Base-by-base conservation (phyloP, 2,797 vertebrate genomes). In the Fistularia tabacaria region DNA sequence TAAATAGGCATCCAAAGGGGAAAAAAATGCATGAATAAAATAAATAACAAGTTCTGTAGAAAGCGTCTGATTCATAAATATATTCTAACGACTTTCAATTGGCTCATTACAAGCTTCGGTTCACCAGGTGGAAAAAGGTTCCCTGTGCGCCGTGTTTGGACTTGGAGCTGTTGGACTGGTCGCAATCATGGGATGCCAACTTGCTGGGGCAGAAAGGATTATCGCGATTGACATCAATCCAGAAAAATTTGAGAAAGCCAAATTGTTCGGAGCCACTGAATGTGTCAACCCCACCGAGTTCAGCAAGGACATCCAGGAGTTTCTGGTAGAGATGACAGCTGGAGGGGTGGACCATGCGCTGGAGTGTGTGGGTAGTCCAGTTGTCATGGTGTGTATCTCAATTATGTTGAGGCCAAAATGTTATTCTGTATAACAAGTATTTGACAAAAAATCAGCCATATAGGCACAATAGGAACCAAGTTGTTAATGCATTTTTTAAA, bases 141-240 rank as follows among this genome's bases (percentile, higher is more conserved):
- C 93, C 8, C 85, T 14, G 1, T 81, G 83, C 46, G 82, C 84
- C 0, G 82, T 88, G 51, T 85, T 94, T 36, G 93, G 93, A 11
- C 93, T 0, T 64, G 95, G 60, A 89, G 92, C 92, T 0, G 93
- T 96, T 0, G 93, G 94, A 5, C 87, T 98, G 13, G 93, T 91
- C 0, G 91, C 88, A 3, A 0, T 95, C 55, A 93, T 94, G 63
- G 94, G 93, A 65, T 96, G 92, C 70, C 88, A 91, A 64, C 76
- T 0, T 0, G 90, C 89, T 0, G 89, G 86, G 10, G 93, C 94
- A 11, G 80, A 85, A 44, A 88, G 74, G 36, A 96, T 97, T 84
- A 94, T 93, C 9, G 93, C 71, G 0, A 39, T 95, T 1, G 93
- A 97, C 52, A 71, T 92, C 76, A 95, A 95, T 8, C 80, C 50